Percentiles rank a stretch among this genome's conserved stretches.
These are phyloP conservation scores for Monomorium pharaonis DNA, from an alignment of 1,140 invertebrate species.

Conservation along the genomic window DNA sequence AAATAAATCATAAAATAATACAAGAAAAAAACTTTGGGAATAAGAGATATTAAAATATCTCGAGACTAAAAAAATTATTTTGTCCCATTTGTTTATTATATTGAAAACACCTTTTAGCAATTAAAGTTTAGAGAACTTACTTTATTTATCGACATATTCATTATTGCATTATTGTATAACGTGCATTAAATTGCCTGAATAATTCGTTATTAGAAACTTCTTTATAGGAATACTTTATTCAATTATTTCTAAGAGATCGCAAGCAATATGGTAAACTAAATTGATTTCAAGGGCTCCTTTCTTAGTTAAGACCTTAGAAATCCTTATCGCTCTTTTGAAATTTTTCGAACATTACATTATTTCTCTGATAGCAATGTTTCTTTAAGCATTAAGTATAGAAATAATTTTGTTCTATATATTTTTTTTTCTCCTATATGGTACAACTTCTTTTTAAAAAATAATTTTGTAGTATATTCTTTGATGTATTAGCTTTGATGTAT, in stretches of 20 bases:
- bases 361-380: neutral
- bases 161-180: neutral
- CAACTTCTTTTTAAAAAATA: neutral
- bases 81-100: neutral
- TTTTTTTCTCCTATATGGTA: neutral
- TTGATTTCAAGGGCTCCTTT: neutral
- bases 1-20: neutral
- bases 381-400: neutral
- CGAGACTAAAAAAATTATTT: too few relatives aligned
- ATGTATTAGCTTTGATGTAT: neutral
- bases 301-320: neutral
- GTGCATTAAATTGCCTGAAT: neutral
- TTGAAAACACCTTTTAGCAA: neutral
- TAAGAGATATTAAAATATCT: neutral
- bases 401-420: neutral
- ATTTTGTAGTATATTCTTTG: neutral
- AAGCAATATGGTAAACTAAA: neutral
- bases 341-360: neutral
- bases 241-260: neutral
- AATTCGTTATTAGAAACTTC: neutral
- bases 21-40: neutral
- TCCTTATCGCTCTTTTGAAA: neutral
- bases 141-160: neutral
- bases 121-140: neutral
- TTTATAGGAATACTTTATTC: constrained; percentile 25